A percentile compares a stretch with the other conserved stretches of the same genome.
phyloP scores from a whole-genome alignment of 1,140 invertebrate species.

The Augochlora pura region DNA sequence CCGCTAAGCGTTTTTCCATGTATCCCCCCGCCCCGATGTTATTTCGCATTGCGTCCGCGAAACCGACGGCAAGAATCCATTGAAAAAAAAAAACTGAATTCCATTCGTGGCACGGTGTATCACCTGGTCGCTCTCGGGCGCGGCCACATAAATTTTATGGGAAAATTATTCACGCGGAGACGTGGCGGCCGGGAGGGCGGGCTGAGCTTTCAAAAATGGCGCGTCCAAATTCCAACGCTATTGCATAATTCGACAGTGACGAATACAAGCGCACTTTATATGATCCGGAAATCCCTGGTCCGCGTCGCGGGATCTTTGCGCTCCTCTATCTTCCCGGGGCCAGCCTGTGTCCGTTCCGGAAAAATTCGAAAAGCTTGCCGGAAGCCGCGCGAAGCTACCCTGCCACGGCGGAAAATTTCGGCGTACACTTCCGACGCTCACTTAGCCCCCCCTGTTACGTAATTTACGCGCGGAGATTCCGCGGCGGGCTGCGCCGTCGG shows the following conservation, averaged over 20 bases:
- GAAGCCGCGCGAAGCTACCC: too few species aligned
- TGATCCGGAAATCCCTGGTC: slow-evolving; percentile 8
- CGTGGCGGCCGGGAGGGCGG: neutral
- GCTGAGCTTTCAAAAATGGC: neutral
- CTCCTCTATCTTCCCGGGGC: neutral
- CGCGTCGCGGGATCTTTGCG: neutral
- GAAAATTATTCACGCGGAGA: neutral
- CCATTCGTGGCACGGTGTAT: neutral
- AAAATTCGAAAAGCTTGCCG: neutral
- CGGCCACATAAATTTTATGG: neutral
- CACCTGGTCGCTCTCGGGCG: too few species aligned
- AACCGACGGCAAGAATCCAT: neutral
- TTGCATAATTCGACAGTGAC: slow-evolving; percentile 11
- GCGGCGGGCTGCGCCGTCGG: neutral
- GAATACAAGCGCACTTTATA: neutral
- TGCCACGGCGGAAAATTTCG: neutral
- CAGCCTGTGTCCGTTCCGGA: neutral
- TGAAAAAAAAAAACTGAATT: neutral
- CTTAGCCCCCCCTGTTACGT: slow-evolving; percentile 23
- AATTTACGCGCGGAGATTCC: slow-evolving; percentile 28
- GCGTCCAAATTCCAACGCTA: neutral
- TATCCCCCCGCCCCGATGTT: too few species aligned
- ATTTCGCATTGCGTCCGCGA: neutral
- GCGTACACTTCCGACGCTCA: neutral
- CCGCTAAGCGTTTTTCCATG: too few species aligned